Conservation (phyloP, 2,113 vertebrate species). For the Melospiza melodia region DNA sequence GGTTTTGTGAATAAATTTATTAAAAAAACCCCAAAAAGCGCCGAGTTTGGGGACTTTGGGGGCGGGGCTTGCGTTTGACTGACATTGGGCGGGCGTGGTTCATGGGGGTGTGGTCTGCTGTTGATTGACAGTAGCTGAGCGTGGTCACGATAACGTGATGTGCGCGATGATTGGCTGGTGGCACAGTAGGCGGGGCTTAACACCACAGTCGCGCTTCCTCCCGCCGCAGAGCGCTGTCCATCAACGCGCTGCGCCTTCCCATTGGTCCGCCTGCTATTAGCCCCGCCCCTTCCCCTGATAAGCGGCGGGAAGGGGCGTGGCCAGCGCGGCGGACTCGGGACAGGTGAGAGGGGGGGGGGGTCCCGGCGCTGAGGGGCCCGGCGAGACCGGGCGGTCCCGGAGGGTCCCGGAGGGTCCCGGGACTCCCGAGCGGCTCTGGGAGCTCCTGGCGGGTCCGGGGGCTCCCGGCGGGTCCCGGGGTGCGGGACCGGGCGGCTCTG, state of each 20-base stretch:
- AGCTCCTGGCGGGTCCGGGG: no score
- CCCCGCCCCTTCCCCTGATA: neutral
- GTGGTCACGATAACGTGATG: neutral
- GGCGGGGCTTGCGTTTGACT: neutral
- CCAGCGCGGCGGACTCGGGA: neutral
- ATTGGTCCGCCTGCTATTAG: neutral
- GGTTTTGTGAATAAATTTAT: neutral
- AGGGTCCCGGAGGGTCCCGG: no score
- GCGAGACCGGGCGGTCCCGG: no score
- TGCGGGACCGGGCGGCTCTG: no score
- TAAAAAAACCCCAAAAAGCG: neutral
- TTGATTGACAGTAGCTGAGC: neutral
- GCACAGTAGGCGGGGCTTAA: fast-evolving
- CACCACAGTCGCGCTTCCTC: no score
- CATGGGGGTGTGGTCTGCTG: no score
- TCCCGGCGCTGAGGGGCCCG: no score
- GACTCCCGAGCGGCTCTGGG: no score
- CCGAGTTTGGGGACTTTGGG: neutral
- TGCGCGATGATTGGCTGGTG: neutral
- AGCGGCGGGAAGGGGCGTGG: neutral
- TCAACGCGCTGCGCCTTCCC: neutral
- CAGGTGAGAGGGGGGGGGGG: neutral
- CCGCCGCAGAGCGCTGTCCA: neutral
- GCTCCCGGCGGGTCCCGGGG: no score
- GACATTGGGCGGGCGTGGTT: no score